Evolutionary conservation across 2,113 vertebrate species (phyloP), one percentile per base, ranked within the genome.

Genomic region (Hemichromis elongatus): DNA sequence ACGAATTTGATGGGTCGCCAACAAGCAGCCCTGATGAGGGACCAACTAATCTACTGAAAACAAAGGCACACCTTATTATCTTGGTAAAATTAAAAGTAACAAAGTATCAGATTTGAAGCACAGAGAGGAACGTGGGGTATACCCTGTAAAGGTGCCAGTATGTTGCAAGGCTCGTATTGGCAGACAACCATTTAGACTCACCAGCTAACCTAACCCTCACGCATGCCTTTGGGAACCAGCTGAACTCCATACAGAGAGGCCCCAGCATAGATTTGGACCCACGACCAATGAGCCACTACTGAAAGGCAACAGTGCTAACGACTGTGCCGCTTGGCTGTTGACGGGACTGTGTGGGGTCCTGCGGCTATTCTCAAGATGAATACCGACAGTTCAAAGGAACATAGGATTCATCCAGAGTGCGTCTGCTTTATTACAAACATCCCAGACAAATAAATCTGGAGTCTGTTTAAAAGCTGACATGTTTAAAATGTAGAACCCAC

Each of bases 101-200:
- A 45, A 47, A 73, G 13, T 0, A 19, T 45, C 16, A 28, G 24
- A 45, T 47, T 47, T 18, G 26, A 70, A 45, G 37, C 40, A 70
- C 13, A 26, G 26, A 45, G 21, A 28, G 40, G 66, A 45, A 45
- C 2, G 21, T 7, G 16, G 40, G 40, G 13, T 18, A 28, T 9
- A 0, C n/a, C 0, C n/a, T 21, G 35, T n/a, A 66, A 21, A 37
- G 11, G 61, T 0, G 0, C 11, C 35, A 40, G 5, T 24, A 9
- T 42, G 35, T 24, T 42, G 4, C 63, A 45, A 37, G n/a, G 63
- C 37, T 26, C 37, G 16, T 24, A 24, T 42, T 63, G 30, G 10
- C 33, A 70, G 21, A 68, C 37, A 0, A 42, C 4, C 63, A 26
- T 37, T 24, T 40, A 2, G 19, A 42, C 35, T 42, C n/a, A 26